Conservation (phyloP, 2,888 invertebrate species). For the Mimas tiliae region DNA sequence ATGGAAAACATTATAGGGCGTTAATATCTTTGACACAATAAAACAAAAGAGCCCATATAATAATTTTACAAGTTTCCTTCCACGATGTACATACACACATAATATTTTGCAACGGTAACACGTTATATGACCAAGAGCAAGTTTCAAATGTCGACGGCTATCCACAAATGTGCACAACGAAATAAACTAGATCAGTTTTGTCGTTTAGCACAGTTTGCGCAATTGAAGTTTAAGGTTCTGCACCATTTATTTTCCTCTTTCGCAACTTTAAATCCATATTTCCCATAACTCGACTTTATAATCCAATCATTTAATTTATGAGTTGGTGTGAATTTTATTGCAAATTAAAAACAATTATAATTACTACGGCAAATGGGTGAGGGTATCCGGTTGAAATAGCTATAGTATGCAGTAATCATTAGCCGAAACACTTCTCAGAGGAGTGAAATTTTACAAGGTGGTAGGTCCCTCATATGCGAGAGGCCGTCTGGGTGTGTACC, state of each 20-base stretch:
- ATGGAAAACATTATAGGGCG: neutral
- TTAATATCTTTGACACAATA: neutral
- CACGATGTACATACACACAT: constrained; percentile 21
- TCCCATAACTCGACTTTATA: no score
- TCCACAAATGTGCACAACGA: constrained; percentile 45
- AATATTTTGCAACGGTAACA: constrained; percentile 48
- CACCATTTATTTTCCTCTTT: neutral
- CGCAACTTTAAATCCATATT: neutral
- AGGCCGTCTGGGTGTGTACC: no score
- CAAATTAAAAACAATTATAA: no score
- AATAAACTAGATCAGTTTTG: constrained; percentile 56
- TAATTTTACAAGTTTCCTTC: constrained; percentile 21
- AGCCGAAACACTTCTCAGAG: no score
- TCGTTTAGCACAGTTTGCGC: constrained; percentile 28
- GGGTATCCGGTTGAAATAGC: no score
- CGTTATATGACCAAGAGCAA: constrained; percentile 51
- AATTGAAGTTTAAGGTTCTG: constrained; percentile 24
- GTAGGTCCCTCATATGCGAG: no score
- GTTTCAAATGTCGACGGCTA: constrained; percentile 61
- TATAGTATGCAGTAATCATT: no score
- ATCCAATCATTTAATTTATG: no score
- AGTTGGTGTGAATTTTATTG: no score
- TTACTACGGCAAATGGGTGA: no score
- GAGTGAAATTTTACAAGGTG: no score
- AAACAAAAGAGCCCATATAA: constrained; percentile 1